Conservation (phyloP, 2,113 vertebrate species). For the Ammodytes dubius region DNA sequence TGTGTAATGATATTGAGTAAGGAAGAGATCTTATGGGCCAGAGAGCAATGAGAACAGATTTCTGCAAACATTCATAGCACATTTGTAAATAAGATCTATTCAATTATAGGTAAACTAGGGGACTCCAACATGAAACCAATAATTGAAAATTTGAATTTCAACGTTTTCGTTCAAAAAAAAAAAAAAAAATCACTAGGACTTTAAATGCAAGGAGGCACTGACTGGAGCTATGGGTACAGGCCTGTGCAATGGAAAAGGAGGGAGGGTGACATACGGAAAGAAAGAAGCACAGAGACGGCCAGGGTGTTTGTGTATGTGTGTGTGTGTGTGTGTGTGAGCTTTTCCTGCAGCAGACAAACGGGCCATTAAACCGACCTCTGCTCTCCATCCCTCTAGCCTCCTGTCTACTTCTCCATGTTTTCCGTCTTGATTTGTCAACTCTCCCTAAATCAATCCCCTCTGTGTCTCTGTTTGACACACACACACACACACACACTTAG, state of each 20-base stretch:
- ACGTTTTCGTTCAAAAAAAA: neutral
- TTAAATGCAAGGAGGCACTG: conserved; percentile 6
- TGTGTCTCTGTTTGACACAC: neutral
- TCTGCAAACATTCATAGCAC: neutral
- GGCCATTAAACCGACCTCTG: conserved; percentile 70
- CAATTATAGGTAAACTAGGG: neutral
- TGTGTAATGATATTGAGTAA: neutral
- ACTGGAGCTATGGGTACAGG: conserved; percentile 10
- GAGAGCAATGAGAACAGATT: neutral
- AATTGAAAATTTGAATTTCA: too few species aligned
- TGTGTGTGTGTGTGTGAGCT: conserved; percentile 28
- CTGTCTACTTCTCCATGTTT: conserved; percentile 33
- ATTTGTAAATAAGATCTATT: neutral
- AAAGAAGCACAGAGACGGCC: conserved; percentile 25
- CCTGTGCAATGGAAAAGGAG: conserved; percentile 54
- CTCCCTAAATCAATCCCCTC: neutral
- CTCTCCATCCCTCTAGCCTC: conserved; percentile 48
- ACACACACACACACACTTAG: conserved; percentile 10
- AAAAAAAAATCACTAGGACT: neutral
- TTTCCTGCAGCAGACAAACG: conserved; percentile 73
- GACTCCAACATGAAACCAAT: neutral
- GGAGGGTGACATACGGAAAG: conserved; percentile 61
- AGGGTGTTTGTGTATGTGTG: conserved; percentile 46
- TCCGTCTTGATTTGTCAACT: conserved; percentile 35
- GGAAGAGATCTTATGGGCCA: neutral